These are phyloP conservation scores for Danio choprae DNA, from an alignment of 2,797 vertebrate species.

Conservation along the genomic window DNA sequence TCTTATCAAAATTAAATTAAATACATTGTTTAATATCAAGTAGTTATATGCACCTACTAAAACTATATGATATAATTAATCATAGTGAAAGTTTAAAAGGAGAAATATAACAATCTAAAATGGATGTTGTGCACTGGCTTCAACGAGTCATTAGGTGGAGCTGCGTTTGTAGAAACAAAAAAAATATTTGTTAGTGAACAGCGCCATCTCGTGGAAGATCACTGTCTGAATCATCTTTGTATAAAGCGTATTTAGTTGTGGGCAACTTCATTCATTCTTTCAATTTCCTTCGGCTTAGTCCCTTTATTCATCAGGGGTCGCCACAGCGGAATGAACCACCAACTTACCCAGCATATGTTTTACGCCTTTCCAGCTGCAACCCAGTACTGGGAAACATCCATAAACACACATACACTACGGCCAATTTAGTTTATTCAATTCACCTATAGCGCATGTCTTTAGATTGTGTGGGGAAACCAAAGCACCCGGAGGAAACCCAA, in stretches of 20 bases:
- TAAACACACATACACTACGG: too few species aligned
- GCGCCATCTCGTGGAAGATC: slow-evolving; percentile 15
- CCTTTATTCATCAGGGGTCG: too few species aligned
- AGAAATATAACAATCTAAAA: slow-evolving; percentile 15
- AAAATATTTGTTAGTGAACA: slow-evolving; percentile 21
- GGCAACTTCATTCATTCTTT: too few species aligned
- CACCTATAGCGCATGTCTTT: too few species aligned
- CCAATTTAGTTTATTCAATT: too few species aligned
- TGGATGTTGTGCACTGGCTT: slow-evolving; percentile 24
- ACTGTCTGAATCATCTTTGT: not conserved
- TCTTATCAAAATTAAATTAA: not conserved
- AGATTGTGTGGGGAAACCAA: too few species aligned
- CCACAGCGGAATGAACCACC: too few species aligned
- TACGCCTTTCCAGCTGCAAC: too few species aligned
- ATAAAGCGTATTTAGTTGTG: not conserved
- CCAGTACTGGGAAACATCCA: too few species aligned
- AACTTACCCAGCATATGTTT: too few species aligned
- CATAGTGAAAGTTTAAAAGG: not conserved
- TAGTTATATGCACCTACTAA: not conserved
- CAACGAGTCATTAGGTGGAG: slow-evolving; percentile 16
- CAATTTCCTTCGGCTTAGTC: too few species aligned
- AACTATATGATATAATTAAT: not conserved
- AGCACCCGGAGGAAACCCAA: too few species aligned
- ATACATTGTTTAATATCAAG: not conserved
- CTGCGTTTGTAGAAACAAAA: not conserved